Percentiles rank a stretch among this genome's conserved stretches.
phyloP scores from a whole-genome alignment of 2,113 vertebrate genomes.

The Hyaena hyaena region DNA sequence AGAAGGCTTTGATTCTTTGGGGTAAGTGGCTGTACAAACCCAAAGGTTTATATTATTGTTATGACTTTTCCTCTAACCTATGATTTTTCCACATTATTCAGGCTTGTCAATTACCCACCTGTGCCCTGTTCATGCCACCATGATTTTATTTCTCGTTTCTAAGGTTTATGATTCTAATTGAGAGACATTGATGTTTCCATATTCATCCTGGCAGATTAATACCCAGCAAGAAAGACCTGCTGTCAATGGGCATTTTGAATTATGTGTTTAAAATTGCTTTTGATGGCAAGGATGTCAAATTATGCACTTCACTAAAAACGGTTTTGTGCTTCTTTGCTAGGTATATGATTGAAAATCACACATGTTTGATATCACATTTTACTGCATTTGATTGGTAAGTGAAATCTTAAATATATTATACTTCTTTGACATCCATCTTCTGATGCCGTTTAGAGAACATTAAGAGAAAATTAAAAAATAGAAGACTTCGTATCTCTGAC shows the following conservation, averaged over 20 bases:
- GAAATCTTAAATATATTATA: constrained; percentile 77
- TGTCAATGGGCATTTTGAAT: constrained; percentile 59
- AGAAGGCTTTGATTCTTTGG: constrained; percentile 23
- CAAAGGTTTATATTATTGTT: constrained; percentile 16
- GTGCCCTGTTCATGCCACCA: constrained; percentile 3
- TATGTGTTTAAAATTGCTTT: constrained; percentile 57
- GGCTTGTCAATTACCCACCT: constrained; percentile 43
- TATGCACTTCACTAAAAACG: neutral
- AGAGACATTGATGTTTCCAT: constrained; percentile 13
- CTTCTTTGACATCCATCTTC: constrained; percentile 80
- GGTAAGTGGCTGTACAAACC: neutral
- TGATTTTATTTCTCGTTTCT: constrained; percentile 62
- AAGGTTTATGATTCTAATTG: constrained; percentile 46
- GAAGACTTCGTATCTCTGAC: constrained; percentile 67
- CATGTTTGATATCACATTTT: constrained; percentile 55
- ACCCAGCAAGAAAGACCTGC: neutral
- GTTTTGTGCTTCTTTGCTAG: constrained; percentile 31
- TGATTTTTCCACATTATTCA: constrained; percentile 27
- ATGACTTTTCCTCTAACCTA: constrained; percentile 34
- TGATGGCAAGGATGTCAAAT: constrained; percentile 24
- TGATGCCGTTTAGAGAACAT: constrained; percentile 77
- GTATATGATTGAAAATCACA: constrained; percentile 57
- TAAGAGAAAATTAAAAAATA: constrained; percentile 78
- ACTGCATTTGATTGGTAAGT: constrained; percentile 67
- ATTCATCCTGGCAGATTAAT: constrained; percentile 56